Base-by-base conservation (phyloP, 2,797 vertebrate genomes). In the Linurgus olivaceus region DNA sequence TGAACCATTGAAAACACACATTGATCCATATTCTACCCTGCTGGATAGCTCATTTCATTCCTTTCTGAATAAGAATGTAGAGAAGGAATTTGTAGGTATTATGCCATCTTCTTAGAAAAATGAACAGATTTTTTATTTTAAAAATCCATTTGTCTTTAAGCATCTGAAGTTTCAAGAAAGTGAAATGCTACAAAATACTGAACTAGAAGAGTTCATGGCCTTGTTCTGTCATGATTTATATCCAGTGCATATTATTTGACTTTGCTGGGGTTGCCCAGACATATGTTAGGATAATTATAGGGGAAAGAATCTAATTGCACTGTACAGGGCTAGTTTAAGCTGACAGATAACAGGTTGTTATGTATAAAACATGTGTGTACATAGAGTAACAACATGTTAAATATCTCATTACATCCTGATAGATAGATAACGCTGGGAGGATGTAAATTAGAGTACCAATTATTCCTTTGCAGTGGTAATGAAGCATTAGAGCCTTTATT, bases 361-460 rank as follows among this genome's bases (percentile, higher is more conserved):
- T 86, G 75, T 96, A 87, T 96, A 97, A 97, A 97, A 94, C 91
- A 90, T 93, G 86, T 96, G 66, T 31, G 0, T 58, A 90, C 67
- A 89, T 70, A 81, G 82, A 93, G 87, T 73, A 96, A 91, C 85
- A 92, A 94, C 59, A 87, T 75, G 88, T 94, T 96, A 96, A 94
- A 78, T 94, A 90, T 92, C 95, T 96, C 83, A 89, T 96, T 96
- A 89, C 81, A 61, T 84, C 84, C 75, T 90, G 91, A 96, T 87
- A 93, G 86, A 95, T 89, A 94, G 86, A 94, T 91, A 93, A 65
- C 33, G 88, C 73, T 91, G 66, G 91, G 82, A 95, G 18, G 71
- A 86, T 95, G 51, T 89, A 96, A 95, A 96, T 96, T 80, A 94
- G 59, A 96, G 90, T 4, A 71, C 59, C 73, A 90, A 63, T 97